phyloP scores from a whole-genome alignment of 2,888 invertebrate genomes.

The Trimorus sp. region DNA sequence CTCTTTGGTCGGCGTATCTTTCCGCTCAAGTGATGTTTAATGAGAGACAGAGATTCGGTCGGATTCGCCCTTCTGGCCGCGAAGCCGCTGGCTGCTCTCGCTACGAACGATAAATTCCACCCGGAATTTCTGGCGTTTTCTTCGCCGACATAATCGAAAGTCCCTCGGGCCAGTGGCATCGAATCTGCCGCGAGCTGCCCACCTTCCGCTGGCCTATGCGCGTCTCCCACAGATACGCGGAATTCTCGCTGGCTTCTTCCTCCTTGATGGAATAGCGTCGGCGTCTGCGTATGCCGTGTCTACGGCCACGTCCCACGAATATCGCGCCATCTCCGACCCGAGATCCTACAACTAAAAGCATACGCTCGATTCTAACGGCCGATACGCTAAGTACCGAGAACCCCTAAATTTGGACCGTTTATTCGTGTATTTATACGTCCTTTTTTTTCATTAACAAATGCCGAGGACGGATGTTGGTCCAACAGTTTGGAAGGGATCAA shows the following conservation, averaged over 20 bases:
- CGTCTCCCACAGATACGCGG: constrained; percentile 55
- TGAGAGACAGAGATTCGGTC: constrained; percentile 45
- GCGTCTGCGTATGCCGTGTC: constrained; percentile 47
- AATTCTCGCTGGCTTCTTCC: constrained; percentile 43
- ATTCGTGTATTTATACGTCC: no score
- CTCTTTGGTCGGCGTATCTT: constrained; percentile 48
- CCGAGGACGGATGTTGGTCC: not conserved
- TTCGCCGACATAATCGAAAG: constrained; percentile 50
- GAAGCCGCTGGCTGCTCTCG: constrained; percentile 36
- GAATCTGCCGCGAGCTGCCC: constrained; percentile 37
- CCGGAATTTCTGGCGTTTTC: constrained; percentile 53
- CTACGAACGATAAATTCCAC: constrained; percentile 43
- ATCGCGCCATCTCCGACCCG: constrained; percentile 63
- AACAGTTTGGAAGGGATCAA: no score
- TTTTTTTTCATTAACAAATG: not conserved
- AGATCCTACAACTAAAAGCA: constrained; percentile 29
- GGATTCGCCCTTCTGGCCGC: constrained; percentile 41
- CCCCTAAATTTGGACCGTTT: no score
- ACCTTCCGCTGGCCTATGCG: constrained; percentile 57
- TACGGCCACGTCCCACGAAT: constrained; percentile 64
- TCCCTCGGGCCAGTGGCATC: constrained; percentile 30
- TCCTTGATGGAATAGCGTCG: constrained; percentile 33
- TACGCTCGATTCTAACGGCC: constrained; percentile 38
- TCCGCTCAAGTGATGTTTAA: constrained; percentile 53
- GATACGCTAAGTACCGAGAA: not conserved